A percentile compares a stretch with the other conserved stretches of the same genome.
phyloP scores from a whole-genome alignment of 2,888 invertebrate genomes.

The Gnatocerus cornutus region DNA sequence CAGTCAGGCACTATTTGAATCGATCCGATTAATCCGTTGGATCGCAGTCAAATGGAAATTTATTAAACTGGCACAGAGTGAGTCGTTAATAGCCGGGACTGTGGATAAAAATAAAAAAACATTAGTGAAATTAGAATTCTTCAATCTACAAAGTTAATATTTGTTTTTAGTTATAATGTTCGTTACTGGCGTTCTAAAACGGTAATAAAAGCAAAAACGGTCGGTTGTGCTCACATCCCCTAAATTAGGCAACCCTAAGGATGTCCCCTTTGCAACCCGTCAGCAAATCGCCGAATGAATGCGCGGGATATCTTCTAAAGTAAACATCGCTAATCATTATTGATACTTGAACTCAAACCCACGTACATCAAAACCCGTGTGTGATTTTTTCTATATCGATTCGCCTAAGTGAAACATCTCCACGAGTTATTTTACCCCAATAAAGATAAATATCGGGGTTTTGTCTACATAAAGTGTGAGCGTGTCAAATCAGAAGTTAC shows the following conservation, averaged over 20 bases:
- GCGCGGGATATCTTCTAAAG: conserved; percentile 31
- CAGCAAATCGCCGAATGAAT: conserved; percentile 41
- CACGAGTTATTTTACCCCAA: conserved; percentile 46
- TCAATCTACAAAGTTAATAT: conserved; percentile 49
- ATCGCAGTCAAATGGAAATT: conserved; percentile 25
- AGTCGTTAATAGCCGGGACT: conserved; percentile 27
- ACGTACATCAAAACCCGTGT: conserved; percentile 14
- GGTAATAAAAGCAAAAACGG: conserved; percentile 46
- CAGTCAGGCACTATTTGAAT: conserved; percentile 20
- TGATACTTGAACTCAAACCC: conserved; percentile 19
- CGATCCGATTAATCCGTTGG: conserved; percentile 36
- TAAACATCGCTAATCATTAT: conserved; percentile 37
- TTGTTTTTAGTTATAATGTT: conserved; percentile 50
- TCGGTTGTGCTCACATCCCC: conserved; percentile 38
- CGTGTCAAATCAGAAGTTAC: conserved; percentile 60
- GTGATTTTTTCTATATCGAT: conserved; percentile 23
- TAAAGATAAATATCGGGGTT: conserved; percentile 49
- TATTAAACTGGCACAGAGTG: conserved; percentile 34
- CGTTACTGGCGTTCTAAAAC: conserved; percentile 44
- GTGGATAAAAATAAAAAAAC: conserved; percentile 25
- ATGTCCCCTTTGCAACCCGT: conserved; percentile 41
- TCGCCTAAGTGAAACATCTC: conserved; percentile 37
- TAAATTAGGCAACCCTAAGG: conserved; percentile 45
- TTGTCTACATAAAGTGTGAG: conserved; percentile 53
- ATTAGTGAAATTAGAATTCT: conserved; percentile 38